These are phyloP conservation scores for Clarias gariepinus DNA, from an alignment of 2,113 vertebrate species.

Conservation along the genomic window DNA sequence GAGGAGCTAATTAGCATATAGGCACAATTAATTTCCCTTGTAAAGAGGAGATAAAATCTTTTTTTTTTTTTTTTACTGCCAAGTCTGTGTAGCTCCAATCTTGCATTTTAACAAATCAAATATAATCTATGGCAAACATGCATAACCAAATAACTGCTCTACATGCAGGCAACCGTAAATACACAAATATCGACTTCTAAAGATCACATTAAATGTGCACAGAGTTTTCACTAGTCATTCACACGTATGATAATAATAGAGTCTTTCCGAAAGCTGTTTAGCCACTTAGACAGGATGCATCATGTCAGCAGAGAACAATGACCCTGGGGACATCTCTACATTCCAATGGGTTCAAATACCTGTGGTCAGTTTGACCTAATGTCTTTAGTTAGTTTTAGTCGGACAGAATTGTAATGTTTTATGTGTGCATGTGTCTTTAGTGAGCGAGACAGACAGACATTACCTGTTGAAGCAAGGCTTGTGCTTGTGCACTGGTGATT, in stretches of 20 bases:
- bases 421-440: slow-evolving; percentile 13
- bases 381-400: neutral
- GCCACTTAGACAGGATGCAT: slow-evolving; percentile 39
- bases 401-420: slow-evolving; percentile 11
- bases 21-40: slow-evolving; percentile 97
- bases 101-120: slow-evolving; percentile 31
- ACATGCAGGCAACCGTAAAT: neutral
- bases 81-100: slow-evolving; percentile 10
- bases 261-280: slow-evolving; percentile 33
- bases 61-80: neutral
- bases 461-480: slow-evolving; percentile 99
- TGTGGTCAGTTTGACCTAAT: neutral
- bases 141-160: neutral
- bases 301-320: slow-evolving; percentile 31
- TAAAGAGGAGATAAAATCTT: slow-evolving; percentile 86
- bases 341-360: slow-evolving; percentile 40
- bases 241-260: slow-evolving; percentile 36
- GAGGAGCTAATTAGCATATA: slow-evolving; percentile 97
- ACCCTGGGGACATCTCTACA: slow-evolving; percentile 45
- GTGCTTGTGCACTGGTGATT: slow-evolving; percentile 95
- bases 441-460: slow-evolving; percentile 18
- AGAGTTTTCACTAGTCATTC: slow-evolving; percentile 24
- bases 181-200: neutral
- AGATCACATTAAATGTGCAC: neutral
- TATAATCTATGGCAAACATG: neutral